phyloP scores from a whole-genome alignment of 2,888 invertebrate species.

The Leptinotarsa peninsularis region DNA sequence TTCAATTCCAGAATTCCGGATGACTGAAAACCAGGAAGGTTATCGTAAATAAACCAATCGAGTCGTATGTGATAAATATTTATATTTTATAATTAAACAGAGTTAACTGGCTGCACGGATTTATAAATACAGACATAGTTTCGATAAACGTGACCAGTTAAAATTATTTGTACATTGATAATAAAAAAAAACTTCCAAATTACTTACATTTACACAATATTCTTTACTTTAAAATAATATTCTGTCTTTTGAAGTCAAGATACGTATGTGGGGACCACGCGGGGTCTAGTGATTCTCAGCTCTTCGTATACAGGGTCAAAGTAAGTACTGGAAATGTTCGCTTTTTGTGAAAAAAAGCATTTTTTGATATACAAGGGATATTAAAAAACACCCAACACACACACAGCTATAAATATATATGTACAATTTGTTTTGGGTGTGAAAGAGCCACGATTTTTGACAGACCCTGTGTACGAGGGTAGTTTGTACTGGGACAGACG shows the following conservation, averaged over 20 bases:
- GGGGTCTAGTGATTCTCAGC: slow-evolving; percentile 3
- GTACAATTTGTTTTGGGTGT: neutral
- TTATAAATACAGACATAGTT: slow-evolving; percentile 65
- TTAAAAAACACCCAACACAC: neutral
- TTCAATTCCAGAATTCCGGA: neutral
- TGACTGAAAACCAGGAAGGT: neutral
- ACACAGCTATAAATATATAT: neutral
- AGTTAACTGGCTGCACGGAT: slow-evolving; percentile 65
- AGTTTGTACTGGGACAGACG: slow-evolving; percentile 57
- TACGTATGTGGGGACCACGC: slow-evolving; percentile 50
- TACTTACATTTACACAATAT: slow-evolving; percentile 63
- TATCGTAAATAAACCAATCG: slow-evolving; percentile 31
- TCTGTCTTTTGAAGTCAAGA: slow-evolving; percentile 53
- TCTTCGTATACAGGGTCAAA: slow-evolving; percentile 1
- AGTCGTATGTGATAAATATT: slow-evolving; percentile 66
- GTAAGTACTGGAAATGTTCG: no score
- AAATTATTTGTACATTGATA: slow-evolving; percentile 66
- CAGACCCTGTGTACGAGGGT: slow-evolving; percentile 39
- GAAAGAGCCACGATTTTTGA: slow-evolving; percentile 25
- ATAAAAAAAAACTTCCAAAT: slow-evolving; percentile 62
- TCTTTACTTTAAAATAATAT: slow-evolving; percentile 55
- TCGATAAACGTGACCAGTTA: slow-evolving; percentile 63
- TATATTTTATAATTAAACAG: slow-evolving; percentile 67
- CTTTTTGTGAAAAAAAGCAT: neutral
- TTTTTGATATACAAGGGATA: neutral